These are phyloP conservation scores for Hypocryptadius cinnamomeus DNA, from an alignment of 2,113 vertebrate species.

Conservation along the genomic window DNA sequence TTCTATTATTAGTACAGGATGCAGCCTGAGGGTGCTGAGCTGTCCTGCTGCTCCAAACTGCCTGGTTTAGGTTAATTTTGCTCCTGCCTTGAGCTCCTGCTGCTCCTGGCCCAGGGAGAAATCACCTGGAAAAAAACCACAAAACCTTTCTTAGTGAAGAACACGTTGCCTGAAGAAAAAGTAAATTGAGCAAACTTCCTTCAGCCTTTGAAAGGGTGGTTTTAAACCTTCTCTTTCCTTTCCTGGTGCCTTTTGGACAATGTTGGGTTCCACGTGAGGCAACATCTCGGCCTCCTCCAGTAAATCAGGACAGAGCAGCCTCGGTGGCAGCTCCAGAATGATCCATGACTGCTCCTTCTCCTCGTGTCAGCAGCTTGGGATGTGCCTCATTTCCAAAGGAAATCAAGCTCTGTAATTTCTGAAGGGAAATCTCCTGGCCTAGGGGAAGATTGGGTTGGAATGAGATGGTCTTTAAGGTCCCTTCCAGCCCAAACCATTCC, in stretches of 20 bases:
- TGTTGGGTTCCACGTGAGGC: accelerated
- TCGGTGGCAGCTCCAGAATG: accelerated
- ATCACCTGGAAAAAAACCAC: not conserved
- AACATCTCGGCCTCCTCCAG: accelerated
- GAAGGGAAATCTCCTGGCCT: not conserved
- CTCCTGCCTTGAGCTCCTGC: not conserved
- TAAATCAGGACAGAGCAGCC: not conserved
- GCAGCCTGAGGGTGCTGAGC: not conserved
- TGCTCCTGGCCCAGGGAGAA: not conserved
- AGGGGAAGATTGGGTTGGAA: not conserved
- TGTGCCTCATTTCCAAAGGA: not conserved
- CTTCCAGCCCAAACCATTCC: not conserved
- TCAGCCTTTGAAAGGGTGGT: not conserved
- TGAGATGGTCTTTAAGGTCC: not conserved
- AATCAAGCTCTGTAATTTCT: not conserved
- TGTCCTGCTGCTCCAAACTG: not conserved
- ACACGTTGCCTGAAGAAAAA: not conserved
- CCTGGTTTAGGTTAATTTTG: not conserved
- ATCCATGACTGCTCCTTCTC: not conserved
- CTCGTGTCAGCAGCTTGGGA: not conserved
- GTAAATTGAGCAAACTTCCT: not conserved
- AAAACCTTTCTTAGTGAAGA: not conserved
- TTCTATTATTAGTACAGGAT: not conserved
- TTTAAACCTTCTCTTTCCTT: not conserved
- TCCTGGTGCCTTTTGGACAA: not conserved